phyloP scores from a whole-genome alignment of 2,797 vertebrate genomes.

The Phalanger gymnotis region DNA sequence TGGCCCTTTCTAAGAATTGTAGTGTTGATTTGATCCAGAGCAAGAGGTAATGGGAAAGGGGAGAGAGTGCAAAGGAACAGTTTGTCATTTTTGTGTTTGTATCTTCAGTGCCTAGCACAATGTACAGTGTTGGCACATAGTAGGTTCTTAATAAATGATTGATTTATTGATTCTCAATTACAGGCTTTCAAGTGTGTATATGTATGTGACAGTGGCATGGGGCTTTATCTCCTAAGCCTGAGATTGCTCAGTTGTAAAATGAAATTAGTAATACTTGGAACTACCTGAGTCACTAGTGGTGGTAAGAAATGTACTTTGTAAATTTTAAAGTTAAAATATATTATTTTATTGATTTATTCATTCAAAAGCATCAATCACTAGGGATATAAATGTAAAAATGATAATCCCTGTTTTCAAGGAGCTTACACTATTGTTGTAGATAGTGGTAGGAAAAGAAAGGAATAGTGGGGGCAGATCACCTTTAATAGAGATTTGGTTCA shows the following conservation, averaged over 20 bases:
- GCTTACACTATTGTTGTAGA: too few relatives aligned
- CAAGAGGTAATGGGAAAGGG: background rate
- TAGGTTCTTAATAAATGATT: background rate
- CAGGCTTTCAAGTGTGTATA: background rate
- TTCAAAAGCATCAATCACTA: too few relatives aligned
- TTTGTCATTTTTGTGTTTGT: background rate
- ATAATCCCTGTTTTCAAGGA: too few relatives aligned
- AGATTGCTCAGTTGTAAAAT: background rate
- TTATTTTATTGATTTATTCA: background rate
- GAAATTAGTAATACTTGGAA: background rate
- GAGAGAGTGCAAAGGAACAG: background rate
- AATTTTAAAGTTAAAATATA: background rate
- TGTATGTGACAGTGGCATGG: background rate
- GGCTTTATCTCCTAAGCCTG: background rate
- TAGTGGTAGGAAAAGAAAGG: background rate
- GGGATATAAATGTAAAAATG: too few relatives aligned
- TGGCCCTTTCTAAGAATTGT: background rate
- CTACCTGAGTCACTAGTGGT: background rate
- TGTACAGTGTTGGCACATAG: background rate
- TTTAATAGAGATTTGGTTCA: background rate
- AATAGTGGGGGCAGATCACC: background rate
- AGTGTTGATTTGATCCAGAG: background rate
- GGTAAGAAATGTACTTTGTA: background rate
- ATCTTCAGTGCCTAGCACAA: background rate
- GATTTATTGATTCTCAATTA: background rate